Percentiles rank a stretch among this genome's conserved stretches.
phyloP scores from a whole-genome alignment of 2,113 vertebrate genomes.

The Eulemur macaco region DNA sequence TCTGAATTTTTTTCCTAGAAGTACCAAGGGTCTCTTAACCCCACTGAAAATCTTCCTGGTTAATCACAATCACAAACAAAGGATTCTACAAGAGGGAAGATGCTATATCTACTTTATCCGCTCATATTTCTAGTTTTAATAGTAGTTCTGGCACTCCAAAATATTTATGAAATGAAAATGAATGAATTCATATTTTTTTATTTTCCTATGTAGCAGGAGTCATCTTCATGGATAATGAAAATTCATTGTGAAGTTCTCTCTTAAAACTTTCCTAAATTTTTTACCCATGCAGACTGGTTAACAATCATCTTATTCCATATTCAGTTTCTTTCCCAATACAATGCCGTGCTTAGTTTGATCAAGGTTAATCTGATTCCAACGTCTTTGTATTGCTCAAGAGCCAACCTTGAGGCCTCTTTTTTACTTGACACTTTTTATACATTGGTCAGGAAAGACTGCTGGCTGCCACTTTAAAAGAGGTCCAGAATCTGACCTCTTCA shows the following conservation, averaged over 20 bases:
- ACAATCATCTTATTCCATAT: background rate
- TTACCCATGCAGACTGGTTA: background rate
- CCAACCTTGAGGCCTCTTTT: background rate
- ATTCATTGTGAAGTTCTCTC: background rate
- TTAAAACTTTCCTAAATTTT: background rate
- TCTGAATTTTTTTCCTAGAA: background rate
- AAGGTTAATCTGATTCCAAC: background rate
- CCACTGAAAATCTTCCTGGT: background rate
- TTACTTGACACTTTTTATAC: background rate
- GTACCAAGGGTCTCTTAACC: background rate
- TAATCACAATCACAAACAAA: background rate
- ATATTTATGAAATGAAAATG: background rate
- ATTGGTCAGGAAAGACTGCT: background rate
- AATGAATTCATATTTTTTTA: background rate
- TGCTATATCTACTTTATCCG: background rate
- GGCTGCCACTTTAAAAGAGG: background rate
- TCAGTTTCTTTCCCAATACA: background rate
- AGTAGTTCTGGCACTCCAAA: background rate
- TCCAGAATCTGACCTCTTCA: background rate
- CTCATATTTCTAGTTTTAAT: background rate
- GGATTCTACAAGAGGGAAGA: background rate
- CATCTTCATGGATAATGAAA: background rate
- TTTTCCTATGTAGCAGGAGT: background rate
- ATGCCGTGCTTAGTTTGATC: background rate
- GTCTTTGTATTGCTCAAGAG: background rate